Percentiles rank a stretch among this genome's conserved stretches.
Evolutionary conservation across 2,797 vertebrate species (phyloP).

Genomic region (Sitta carolinensis): DNA sequence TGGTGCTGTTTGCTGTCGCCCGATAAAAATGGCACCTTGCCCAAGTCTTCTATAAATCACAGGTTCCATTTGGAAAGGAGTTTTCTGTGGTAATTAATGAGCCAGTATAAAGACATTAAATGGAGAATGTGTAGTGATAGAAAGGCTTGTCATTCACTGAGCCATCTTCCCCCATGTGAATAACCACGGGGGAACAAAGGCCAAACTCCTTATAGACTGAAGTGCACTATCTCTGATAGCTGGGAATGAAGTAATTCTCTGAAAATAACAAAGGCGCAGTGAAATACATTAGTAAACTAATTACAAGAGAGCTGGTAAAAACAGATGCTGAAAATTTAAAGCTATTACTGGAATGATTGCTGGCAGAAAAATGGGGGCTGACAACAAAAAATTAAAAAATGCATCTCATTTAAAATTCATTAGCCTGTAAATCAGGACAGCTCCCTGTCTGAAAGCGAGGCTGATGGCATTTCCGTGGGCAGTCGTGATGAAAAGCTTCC

Average conservation of each 20-base stretch:
- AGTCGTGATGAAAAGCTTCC: not conserved
- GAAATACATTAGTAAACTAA: constrained; percentile 64
- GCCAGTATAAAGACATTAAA: constrained; percentile 71
- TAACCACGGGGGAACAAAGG: constrained; percentile 72
- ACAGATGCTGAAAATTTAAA: constrained; percentile 79
- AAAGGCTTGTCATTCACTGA: constrained; percentile 67
- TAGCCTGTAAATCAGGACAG: constrained; percentile 51
- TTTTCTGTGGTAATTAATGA: constrained; percentile 70
- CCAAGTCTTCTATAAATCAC: constrained; percentile 66
- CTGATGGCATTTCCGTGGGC: not conserved
- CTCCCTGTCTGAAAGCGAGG: not conserved
- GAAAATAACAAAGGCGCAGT: constrained; percentile 53
- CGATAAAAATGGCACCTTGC: constrained; percentile 57
- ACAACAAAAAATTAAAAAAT: constrained; percentile 60
- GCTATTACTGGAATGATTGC: constrained; percentile 83
- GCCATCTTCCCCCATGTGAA: constrained; percentile 64
- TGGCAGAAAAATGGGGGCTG: constrained; percentile 61
- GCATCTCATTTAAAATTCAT: constrained; percentile 63
- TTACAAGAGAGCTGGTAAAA: constrained; percentile 59
- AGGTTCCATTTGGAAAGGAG: constrained; percentile 48
- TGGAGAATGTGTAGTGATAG: constrained; percentile 58
- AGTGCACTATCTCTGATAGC: constrained; percentile 57
- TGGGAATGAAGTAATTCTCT: constrained; percentile 59
- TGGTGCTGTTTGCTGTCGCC: not conserved
- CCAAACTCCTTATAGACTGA: constrained; percentile 65